A percentile compares a stretch with the other conserved stretches of the same genome.
Conservation (phyloP, 2,113 vertebrate genomes). For the Promerops cafer region DNA sequence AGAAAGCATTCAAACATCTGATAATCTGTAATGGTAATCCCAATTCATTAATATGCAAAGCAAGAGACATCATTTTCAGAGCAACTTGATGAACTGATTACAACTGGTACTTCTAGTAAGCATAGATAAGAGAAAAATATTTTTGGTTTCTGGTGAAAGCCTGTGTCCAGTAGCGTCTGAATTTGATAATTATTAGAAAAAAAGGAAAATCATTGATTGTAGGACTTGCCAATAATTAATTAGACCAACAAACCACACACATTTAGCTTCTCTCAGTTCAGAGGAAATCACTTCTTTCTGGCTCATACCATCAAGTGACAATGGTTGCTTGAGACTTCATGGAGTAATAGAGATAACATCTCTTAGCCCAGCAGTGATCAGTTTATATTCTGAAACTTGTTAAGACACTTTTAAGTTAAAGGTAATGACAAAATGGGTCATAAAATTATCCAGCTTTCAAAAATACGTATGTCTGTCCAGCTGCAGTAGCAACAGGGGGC, state of each 20-base stretch:
- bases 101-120: background rate
- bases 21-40: background rate
- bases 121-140: background rate
- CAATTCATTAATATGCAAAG: background rate
- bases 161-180: background rate
- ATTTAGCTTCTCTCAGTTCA: background rate
- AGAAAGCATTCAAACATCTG: background rate
- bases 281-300: background rate
- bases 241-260: background rate
- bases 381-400: background rate
- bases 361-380: background rate
- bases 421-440: background rate
- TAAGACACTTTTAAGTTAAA: background rate
- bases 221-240: background rate
- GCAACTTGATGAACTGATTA: background rate
- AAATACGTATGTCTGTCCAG: background rate
- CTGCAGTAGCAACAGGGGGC: background rate
- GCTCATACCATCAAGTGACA: background rate
- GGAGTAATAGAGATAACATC: background rate
- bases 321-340: background rate
- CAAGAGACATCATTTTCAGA: background rate
- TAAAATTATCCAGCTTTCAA: background rate
- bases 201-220: background rate
- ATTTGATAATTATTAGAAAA: background rate
- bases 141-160: background rate